Conservation (phyloP, 2,888 invertebrate genomes). For the Eupithecia insigniata region DNA sequence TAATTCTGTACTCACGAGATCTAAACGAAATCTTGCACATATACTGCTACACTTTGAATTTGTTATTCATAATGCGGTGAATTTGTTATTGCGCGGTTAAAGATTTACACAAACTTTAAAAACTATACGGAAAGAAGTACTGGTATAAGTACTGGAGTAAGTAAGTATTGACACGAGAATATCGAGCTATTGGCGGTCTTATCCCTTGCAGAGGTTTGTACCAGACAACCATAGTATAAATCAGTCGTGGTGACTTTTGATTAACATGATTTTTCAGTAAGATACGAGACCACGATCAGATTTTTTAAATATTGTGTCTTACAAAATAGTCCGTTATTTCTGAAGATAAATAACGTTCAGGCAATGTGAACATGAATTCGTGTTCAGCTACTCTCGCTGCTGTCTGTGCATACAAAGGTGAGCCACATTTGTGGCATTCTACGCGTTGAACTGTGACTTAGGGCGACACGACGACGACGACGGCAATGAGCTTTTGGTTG, state of each 20-base stretch:
- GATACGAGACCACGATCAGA: no score
- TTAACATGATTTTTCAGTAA: not conserved
- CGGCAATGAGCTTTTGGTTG: conserved; percentile 2
- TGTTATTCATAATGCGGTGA: not conserved
- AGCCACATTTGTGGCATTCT: not conserved
- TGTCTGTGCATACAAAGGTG: conserved; percentile 18
- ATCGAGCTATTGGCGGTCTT: not conserved
- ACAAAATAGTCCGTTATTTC: not conserved
- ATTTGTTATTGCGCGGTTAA: not conserved
- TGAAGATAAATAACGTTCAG: not conserved
- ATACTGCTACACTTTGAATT: not conserved
- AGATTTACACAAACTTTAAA: no score
- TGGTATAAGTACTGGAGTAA: not conserved
- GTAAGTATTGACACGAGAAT: not conserved
- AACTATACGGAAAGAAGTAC: no score
- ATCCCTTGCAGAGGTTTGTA: not conserved
- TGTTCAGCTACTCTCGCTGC: not conserved
- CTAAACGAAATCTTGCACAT: conserved; percentile 18
- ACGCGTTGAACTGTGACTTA: conserved; percentile 2
- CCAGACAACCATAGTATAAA: not conserved
- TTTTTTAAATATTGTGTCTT: not conserved
- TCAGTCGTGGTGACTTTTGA: not conserved
- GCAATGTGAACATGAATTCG: not conserved
- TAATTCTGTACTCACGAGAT: conserved; percentile 30
- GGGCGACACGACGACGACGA: not conserved